phyloP scores from a whole-genome alignment of 2,113 vertebrate species.

The Malurus melanocephalus region DNA sequence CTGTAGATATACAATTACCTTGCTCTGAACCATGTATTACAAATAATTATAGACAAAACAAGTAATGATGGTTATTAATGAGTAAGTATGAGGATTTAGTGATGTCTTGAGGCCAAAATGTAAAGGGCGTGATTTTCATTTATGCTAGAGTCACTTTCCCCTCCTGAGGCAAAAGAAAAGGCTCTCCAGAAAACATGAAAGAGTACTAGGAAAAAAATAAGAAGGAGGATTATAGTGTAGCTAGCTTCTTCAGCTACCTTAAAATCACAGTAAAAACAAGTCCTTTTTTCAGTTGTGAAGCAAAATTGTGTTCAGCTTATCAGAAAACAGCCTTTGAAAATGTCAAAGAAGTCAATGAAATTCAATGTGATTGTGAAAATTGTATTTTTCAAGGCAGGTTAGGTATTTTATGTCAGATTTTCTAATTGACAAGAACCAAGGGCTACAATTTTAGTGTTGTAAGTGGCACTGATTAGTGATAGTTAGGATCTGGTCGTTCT shows the following conservation, averaged over 20 bases:
- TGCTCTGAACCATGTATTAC: neutral
- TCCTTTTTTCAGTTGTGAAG: neutral
- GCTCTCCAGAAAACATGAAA: neutral
- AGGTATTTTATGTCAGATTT: neutral
- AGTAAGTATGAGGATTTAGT: neutral
- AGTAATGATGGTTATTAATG: neutral
- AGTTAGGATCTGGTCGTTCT: neutral
- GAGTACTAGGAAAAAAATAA: neutral
- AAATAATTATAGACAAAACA: neutral
- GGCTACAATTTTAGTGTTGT: neutral
- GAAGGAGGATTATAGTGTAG: neutral
- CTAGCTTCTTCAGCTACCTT: neutral
- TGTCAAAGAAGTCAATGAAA: neutral
- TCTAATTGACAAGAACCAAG: slow-evolving; percentile 18
- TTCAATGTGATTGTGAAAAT: neutral
- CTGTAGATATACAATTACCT: neutral
- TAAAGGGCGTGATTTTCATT: neutral
- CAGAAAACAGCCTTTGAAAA: neutral
- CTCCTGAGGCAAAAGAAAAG: neutral
- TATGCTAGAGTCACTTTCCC: neutral
- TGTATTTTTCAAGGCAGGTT: neutral
- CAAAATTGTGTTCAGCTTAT: neutral
- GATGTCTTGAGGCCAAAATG: neutral
- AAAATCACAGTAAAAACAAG: neutral
- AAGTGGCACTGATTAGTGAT: slow-evolving; percentile 26